A percentile compares a stretch with the other conserved stretches of the same genome.
Evolutionary conservation across 2,888 invertebrate species (phyloP).

Genomic region (Meta bourneti): DNA sequence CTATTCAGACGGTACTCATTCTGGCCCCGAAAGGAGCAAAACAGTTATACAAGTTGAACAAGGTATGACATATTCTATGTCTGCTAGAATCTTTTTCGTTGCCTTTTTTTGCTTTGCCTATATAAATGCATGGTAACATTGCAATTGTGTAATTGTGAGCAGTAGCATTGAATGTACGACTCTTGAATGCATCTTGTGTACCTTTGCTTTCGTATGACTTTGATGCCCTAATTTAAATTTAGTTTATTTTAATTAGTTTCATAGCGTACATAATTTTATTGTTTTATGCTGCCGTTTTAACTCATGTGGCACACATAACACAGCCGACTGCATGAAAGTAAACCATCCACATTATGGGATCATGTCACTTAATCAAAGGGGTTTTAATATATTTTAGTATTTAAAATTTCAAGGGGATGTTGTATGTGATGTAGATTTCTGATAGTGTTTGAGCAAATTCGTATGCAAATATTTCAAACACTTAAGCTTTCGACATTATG

Average conservation of each 20-base stretch:
- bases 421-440: not conserved
- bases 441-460: not conserved
- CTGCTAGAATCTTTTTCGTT: constrained; percentile 41
- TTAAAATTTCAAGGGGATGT: not conserved
- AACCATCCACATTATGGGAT: constrained; percentile 41
- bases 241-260: not conserved
- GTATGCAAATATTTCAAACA: not conserved
- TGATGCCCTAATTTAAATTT: not conserved
- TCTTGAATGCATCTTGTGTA: not conserved
- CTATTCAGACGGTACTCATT: constrained; percentile 75
- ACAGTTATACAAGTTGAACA: constrained; percentile 79
- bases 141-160: constrained; percentile 6
- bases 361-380: constrained; percentile 43
- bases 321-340: not conserved
- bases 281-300: not conserved
- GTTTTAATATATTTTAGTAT: not conserved
- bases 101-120: constrained; percentile 30
- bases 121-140: not conserved
- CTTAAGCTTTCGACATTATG: not conserved
- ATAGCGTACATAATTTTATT: not conserved
- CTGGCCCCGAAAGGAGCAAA: constrained; percentile 79
- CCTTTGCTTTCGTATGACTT: not conserved
- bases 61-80: constrained; percentile 76
- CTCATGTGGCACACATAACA: not conserved
- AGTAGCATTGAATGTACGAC: not conserved